Percentiles rank a stretch among this genome's conserved stretches.
Evolutionary conservation across 2,113 vertebrate species (phyloP).

Genomic region (Trogon surrucura): DNA sequence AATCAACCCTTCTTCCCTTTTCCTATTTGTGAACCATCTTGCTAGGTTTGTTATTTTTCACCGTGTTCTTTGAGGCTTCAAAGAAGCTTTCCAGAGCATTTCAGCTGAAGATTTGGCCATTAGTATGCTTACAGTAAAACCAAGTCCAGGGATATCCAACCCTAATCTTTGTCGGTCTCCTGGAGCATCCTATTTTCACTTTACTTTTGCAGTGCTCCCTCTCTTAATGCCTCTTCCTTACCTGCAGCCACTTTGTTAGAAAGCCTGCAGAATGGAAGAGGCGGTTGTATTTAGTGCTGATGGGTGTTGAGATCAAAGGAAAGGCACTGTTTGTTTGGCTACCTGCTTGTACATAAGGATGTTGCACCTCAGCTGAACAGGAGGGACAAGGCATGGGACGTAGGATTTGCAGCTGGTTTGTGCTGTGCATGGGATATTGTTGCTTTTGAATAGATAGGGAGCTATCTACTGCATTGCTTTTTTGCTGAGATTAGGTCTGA

Average conservation of each 20-base stretch:
- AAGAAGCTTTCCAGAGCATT: not conserved
- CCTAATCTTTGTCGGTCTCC: not conserved
- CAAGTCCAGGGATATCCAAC: not conserved
- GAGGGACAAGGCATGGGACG: rapidly evolving
- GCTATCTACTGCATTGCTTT: not conserved
- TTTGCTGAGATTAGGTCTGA: not conserved
- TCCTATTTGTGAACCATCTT: not conserved
- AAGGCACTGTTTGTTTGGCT: not conserved
- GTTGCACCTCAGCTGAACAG: not conserved
- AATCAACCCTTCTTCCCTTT: not conserved
- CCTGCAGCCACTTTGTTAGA: not conserved
- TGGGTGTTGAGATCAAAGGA: not conserved
- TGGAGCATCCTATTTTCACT: not conserved
- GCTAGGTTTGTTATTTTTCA: conserved; percentile 2
- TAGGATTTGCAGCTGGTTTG: not conserved
- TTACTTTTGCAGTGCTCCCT: not conserved
- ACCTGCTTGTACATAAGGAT: not conserved
- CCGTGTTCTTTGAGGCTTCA: not conserved
- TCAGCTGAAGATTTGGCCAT: not conserved
- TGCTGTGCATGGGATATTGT: not conserved
- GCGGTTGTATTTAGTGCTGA: not conserved
- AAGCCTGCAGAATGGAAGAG: not conserved
- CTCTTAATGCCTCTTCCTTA: conserved; percentile 6
- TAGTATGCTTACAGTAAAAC: not conserved
- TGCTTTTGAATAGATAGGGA: not conserved